phyloP scores from a whole-genome alignment of 2,888 invertebrate species.

The Tenthredo distinguenda region DNA sequence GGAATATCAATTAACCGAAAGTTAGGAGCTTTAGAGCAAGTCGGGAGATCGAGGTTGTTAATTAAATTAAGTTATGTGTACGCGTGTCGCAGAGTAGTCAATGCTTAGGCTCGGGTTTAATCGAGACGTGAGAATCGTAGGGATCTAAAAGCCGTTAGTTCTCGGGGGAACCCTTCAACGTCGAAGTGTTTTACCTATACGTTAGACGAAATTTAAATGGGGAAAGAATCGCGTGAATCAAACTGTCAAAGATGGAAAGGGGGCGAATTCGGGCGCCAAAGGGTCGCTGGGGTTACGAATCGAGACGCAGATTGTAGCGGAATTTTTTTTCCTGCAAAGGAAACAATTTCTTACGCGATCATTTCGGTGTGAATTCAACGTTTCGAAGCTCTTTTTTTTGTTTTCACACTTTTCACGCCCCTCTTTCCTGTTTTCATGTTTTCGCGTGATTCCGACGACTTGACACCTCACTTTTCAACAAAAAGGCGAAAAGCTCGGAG shows the following conservation, averaged over 20 bases:
- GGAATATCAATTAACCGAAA: not conserved
- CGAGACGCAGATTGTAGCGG: not conserved
- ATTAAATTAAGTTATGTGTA: slow-evolving; percentile 11
- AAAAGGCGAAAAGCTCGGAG: not conserved
- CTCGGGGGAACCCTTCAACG: not conserved
- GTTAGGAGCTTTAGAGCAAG: not conserved
- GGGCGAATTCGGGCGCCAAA: not conserved
- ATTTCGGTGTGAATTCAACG: not conserved
- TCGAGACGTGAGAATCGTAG: not conserved
- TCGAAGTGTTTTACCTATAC: not conserved
- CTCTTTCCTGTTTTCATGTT: not conserved
- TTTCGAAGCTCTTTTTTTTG: not conserved
- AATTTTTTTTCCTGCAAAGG: not conserved
- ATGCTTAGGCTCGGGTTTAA: not conserved
- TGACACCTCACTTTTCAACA: not conserved
- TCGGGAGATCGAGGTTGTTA: not conserved
- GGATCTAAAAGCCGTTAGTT: not conserved
- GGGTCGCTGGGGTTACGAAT: not conserved
- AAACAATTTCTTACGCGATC: slow-evolving; percentile 2
- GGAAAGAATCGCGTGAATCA: not conserved
- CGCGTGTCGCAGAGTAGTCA: not conserved
- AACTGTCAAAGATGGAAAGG: not conserved
- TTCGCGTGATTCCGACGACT: not conserved
- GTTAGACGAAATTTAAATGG: not conserved
- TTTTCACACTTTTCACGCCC: not conserved